Base-by-base conservation (phyloP, 1,140 invertebrate species). In the Formica exsecta region DNA sequence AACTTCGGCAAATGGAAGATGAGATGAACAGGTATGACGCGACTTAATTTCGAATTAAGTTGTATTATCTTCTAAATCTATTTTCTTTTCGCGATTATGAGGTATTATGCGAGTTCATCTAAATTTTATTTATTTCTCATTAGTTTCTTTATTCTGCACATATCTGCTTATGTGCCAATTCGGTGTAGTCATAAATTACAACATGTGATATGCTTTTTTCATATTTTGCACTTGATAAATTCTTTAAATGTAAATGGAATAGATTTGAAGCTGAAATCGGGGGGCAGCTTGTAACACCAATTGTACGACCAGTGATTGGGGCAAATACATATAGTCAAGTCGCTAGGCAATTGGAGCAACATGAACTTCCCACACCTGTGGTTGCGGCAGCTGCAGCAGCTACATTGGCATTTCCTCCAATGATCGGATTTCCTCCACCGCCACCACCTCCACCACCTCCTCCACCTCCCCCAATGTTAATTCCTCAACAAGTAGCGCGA, bases 221-320 rank as follows among this genome's bases (percentile, higher is more conserved):
- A 38, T 16, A 32, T 29, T 48, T 54, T 22, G 5, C 3, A 19
- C 32, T n/a, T 74, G n/a, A 57, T 48, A 64, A 13, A 57, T 48
- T 54, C 16, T 54, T 75, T 59, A 16, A 38, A 71, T 32, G 7
- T 85, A 71, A 75, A 73, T 85, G 65, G 71, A 48, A 29, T 19
- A 98, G 97, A 89, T 98, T 98, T 94, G 98, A 98, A 92, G 97
- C 98, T n/a, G 98, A 98, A 95, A 98, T 98, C 86, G 97, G 97
- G 7, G 96, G 96, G 73, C 95, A 96, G 83, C 93, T 96, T 54
- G 95, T 96, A 32, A 94, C 95, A 32, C 94, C 96, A 70, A 95
- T 96, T 6, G 92, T 90, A 32, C 95, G 96, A 25, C 96, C 96
- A 16, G 96, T 97, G 19, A 97, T 97, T 48, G 96, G 96, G 16